Percentiles rank a stretch among this genome's conserved stretches.
Evolutionary conservation across 2,797 vertebrate genomes (phyloP).

Genomic region (Sebastes reedi): DNA sequence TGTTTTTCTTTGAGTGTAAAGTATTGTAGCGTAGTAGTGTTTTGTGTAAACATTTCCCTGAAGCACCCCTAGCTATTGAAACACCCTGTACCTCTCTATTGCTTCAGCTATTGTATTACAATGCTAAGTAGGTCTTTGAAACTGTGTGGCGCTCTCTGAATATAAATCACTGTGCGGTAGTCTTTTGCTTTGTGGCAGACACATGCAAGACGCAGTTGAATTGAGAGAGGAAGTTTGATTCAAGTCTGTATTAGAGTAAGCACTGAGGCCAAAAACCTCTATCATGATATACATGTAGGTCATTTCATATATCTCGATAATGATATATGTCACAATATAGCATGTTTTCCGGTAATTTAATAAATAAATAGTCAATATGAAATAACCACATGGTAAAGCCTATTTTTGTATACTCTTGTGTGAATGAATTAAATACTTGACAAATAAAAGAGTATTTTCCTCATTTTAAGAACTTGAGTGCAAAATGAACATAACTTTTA

Average conservation of each 20-base stretch:
- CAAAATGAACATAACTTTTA: no score
- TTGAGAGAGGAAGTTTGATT: slow-evolving; percentile 24
- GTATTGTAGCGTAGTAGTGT: neutral
- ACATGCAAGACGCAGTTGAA: slow-evolving; percentile 7
- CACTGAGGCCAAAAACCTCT: neutral
- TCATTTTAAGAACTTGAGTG: no score
- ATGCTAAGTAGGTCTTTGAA: slow-evolving; percentile 65
- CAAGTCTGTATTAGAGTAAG: neutral
- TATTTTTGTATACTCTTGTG: no score
- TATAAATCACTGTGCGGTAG: slow-evolving; percentile 65
- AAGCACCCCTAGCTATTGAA: slow-evolving; percentile 9
- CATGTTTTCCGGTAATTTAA: no score
- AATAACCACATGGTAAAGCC: no score
- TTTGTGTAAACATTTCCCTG: slow-evolving; percentile 18
- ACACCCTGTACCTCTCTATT: slow-evolving; percentile 19
- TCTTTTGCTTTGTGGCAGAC: slow-evolving; percentile 28
- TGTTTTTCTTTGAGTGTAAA: neutral
- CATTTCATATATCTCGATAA: no score
- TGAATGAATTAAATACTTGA: no score
- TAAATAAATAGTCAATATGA: no score
- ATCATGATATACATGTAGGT: no score
- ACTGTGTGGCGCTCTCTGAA: slow-evolving; percentile 61
- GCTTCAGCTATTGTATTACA: slow-evolving; percentile 48
- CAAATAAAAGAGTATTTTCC: no score
- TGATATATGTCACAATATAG: no score